Percentiles rank a stretch among this genome's conserved stretches.
These are phyloP conservation scores for Cataglyphis altisquamis DNA, from an alignment of 2,888 invertebrate species.

Conservation along the genomic window DNA sequence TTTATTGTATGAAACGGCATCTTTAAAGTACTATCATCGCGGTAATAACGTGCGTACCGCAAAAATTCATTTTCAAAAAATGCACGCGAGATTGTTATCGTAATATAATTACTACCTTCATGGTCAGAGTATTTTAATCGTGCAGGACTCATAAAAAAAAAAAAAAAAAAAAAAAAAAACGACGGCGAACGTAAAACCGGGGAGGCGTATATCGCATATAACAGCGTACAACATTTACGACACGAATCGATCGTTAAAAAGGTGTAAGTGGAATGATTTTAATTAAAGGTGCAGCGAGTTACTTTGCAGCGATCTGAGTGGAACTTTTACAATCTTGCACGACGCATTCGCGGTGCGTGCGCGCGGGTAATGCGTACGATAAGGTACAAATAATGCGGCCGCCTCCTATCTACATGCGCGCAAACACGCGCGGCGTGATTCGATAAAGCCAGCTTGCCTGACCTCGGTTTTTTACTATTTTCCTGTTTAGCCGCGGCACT, in stretches of 20 bases:
- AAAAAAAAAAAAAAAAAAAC: too few species aligned
- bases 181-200: conserved; percentile 42
- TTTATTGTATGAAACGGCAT: not conserved
- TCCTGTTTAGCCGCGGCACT: conserved; percentile 40
- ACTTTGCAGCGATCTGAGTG: not conserved
- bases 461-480: conserved; percentile 51
- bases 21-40: not conserved
- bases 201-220: conserved; percentile 21
- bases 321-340: conserved; percentile 24
- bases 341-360: conserved; percentile 38
- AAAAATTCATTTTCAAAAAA: not conserved
- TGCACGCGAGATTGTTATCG: conserved; percentile 53
- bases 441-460: conserved; percentile 70
- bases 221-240: conserved; percentile 54
- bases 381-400: conserved; percentile 46
- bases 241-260: conserved; percentile 66
- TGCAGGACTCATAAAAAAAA: not conserved
- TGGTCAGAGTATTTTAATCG: conserved; percentile 35
- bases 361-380: conserved; percentile 41
- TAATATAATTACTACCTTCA: conserved; percentile 47
- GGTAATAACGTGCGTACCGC: conserved; percentile 9
- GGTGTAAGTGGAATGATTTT: conserved; percentile 56
- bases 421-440: conserved; percentile 77
- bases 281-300: conserved; percentile 68
- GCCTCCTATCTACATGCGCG: conserved; percentile 66